Evolutionary conservation across 2,113 vertebrate genomes (phyloP).

Genomic region (Lamprotornis superbus): DNA sequence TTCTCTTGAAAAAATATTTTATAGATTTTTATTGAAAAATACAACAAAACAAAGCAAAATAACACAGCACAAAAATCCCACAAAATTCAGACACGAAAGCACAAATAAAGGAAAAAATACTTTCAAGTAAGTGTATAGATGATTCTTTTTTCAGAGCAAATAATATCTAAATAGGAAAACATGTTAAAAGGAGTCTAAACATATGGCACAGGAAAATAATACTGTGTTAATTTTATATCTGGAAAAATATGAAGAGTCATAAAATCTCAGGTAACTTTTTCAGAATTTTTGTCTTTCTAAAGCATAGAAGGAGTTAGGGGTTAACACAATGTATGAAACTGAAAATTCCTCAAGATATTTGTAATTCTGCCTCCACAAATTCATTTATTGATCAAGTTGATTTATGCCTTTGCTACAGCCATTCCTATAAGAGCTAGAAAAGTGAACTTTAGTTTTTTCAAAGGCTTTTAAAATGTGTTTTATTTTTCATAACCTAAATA

Average conservation of each 20-base stretch:
- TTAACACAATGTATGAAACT: neutral
- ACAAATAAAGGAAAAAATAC: neutral
- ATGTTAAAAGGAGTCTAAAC: neutral
- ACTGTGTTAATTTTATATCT: neutral
- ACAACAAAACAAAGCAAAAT: neutral
- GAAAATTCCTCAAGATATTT: neutral
- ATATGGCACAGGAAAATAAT: neutral
- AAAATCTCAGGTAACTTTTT: neutral
- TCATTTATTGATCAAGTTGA: neutral
- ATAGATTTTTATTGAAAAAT: neutral
- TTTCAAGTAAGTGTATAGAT: neutral
- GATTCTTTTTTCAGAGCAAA: neutral
- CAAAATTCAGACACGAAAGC: neutral
- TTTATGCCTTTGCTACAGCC: neutral
- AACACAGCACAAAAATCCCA: accelerated
- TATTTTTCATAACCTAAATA: neutral
- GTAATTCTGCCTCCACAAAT: neutral
- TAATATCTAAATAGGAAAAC: neutral
- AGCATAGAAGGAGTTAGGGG: neutral
- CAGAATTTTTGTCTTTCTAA: neutral
- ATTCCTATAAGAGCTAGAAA: neutral
- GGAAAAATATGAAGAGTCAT: neutral
- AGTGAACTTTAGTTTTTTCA: neutral
- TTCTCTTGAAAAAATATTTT: neutral
- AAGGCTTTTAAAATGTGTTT: neutral